Conservation (phyloP, 1,140 invertebrate species). For the Conus ventricosus region DNA sequence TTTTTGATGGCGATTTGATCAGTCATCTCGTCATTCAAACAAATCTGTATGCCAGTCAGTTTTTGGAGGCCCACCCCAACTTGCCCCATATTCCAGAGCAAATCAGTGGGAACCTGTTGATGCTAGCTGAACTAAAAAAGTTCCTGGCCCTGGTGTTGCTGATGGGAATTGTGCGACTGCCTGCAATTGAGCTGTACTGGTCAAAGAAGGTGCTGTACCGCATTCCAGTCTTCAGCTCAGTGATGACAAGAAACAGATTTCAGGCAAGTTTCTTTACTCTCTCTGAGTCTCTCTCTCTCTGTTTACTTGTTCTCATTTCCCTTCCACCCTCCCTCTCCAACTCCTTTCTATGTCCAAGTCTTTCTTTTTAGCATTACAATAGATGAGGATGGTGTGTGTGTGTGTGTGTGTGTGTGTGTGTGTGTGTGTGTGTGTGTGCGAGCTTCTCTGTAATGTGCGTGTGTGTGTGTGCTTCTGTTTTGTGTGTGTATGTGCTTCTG, state of each 20-base stretch:
- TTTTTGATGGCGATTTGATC: neutral
- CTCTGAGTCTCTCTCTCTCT: neutral
- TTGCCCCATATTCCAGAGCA: neutral
- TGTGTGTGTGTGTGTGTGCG: no score
- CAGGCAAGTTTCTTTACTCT: neutral
- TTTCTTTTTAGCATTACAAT: neutral
- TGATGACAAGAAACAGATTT: neutral
- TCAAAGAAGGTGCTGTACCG: no score
- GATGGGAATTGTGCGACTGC: no score
- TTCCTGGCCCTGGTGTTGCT: no score
- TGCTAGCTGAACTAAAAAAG: no score
- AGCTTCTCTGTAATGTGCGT: no score
- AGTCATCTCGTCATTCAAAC: neutral
- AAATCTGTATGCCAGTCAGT: neutral
- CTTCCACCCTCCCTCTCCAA: neutral
- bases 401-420: neutral
- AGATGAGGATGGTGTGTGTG: neutral
- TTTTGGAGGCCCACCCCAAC: neutral
- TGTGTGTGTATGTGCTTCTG: no score
- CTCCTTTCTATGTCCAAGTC: neutral
- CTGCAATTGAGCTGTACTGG: no score
- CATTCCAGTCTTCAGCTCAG: neutral
- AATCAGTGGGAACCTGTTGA: no score
- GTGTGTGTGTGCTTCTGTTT: no score
- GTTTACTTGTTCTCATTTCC: neutral